phyloP scores from a whole-genome alignment of 2,888 invertebrate species.

The Calliopum simillimum region DNA sequence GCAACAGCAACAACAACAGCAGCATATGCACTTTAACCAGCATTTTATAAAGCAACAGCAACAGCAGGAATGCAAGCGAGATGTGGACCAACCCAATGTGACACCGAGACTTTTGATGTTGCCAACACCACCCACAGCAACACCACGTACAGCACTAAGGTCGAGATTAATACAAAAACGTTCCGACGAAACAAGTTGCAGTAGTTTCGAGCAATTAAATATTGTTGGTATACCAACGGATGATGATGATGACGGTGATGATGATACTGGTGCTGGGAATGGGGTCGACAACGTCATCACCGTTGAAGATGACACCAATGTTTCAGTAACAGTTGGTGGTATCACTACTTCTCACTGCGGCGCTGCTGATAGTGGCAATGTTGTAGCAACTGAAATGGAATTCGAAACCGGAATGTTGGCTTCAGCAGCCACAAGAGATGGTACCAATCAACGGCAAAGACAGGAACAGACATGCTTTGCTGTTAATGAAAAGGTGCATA shows the following conservation, averaged over 20 bases:
- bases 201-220: constrained; percentile 56
- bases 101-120: constrained; percentile 11
- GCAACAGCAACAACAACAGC: constrained; percentile 35
- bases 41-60: constrained; percentile 8
- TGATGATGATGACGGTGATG: constrained; percentile 23
- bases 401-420: neutral
- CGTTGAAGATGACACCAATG: too few relatives aligned
- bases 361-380: too few relatives aligned
- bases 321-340: neutral
- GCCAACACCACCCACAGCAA: constrained; percentile 36
- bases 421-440: neutral
- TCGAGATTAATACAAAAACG: constrained; percentile 47
- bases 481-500: neutral
- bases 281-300: neutral
- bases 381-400: neutral
- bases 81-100: neutral
- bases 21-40: constrained; percentile 1
- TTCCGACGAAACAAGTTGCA: constrained; percentile 51
- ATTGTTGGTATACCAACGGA: constrained; percentile 47
- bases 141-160: constrained; percentile 46
- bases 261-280: constrained; percentile 1
- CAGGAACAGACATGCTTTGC: neutral
- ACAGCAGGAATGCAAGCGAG: constrained; percentile 24
- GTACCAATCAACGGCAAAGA: neutral
- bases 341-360: neutral